Conservation (phyloP, 2,797 vertebrate species). For the Urophycis tenuis region DNA sequence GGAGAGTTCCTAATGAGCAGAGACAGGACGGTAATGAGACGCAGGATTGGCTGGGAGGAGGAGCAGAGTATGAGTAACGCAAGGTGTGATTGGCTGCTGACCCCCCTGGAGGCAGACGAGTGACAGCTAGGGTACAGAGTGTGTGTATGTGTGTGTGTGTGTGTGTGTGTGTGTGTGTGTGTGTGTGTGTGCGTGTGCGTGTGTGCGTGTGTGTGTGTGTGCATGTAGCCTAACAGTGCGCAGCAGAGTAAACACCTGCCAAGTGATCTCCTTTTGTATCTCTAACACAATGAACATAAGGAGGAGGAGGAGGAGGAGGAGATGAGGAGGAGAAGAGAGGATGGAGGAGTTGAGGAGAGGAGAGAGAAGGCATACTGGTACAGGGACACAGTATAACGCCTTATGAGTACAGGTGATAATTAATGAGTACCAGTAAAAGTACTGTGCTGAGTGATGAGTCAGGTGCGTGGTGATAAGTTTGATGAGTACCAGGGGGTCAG, state of each 20-base stretch:
- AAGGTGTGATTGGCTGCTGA: constrained; percentile 55
- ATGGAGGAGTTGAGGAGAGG: not conserved
- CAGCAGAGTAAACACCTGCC: constrained; percentile 41
- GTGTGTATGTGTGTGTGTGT: not conserved
- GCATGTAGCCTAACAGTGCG: constrained; percentile 34
- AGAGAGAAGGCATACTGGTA: too few species aligned
- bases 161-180: constrained; percentile 13
- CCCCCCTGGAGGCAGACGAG: constrained; percentile 33
- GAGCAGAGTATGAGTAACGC: constrained; percentile 52
- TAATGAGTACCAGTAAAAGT: too few species aligned
- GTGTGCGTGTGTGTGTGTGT: constrained; percentile 19
- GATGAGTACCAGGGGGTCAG: too few species aligned
- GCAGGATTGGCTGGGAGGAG: constrained; percentile 39
- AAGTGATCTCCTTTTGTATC: constrained; percentile 44
- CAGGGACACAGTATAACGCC: too few species aligned
- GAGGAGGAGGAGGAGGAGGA: constrained; percentile 40
- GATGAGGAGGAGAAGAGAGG: constrained; percentile 51
- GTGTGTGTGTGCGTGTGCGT: constrained; percentile 48
- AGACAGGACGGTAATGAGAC: constrained; percentile 51
- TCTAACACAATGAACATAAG: constrained; percentile 25
- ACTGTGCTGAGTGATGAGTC: too few species aligned
- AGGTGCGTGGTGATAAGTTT: too few species aligned
- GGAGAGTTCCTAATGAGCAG: constrained; percentile 43
- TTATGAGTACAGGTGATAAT: too few species aligned
- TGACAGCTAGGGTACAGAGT: constrained; percentile 28